Evolutionary conservation across 2,113 vertebrate genomes (phyloP).

Genomic region (Thymallus thymallus): DNA sequence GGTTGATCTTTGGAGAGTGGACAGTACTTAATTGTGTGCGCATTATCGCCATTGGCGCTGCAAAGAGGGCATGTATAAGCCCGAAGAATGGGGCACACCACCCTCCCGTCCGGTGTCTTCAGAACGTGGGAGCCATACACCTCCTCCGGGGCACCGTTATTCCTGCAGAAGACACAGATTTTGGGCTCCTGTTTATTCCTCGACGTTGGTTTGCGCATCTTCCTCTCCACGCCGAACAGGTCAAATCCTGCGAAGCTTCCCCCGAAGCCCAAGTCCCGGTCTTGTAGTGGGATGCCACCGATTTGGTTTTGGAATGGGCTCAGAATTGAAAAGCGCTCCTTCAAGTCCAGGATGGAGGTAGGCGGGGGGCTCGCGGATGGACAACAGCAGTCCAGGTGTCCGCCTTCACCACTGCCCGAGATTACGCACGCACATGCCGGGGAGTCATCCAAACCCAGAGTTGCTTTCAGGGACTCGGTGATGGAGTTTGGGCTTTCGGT

Average conservation of each 20-base stretch:
- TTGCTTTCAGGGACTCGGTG: conserved; percentile 81
- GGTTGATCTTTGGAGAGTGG: conserved; percentile 82
- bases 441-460: conserved; percentile 76
- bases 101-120: conserved; percentile 80
- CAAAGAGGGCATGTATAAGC: conserved; percentile 82
- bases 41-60: conserved; percentile 83
- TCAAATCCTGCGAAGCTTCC: conserved; percentile 74
- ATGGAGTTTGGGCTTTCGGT: conserved; percentile 77
- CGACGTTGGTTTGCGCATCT: conserved; percentile 69
- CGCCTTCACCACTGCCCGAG: conserved; percentile 57
- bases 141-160: conserved; percentile 82
- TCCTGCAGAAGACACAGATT: conserved; percentile 83
- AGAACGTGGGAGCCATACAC: conserved; percentile 82
- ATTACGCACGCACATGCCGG: conserved; percentile 70
- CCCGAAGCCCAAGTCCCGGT: conserved; percentile 67
- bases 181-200: conserved; percentile 79
- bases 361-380: conserved; percentile 71
- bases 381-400: conserved; percentile 74
- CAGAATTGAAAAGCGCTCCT: conserved; percentile 77
- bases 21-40: conserved; percentile 84
- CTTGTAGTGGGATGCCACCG: conserved; percentile 58
- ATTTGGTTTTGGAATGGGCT: conserved; percentile 74
- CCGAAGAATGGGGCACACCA: conserved; percentile 79
- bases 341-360: conserved; percentile 73
- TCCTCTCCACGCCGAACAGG: conserved; percentile 75